These are phyloP conservation scores for Plotosus lineatus DNA, from an alignment of 2,113 vertebrate species.

Conservation along the genomic window DNA sequence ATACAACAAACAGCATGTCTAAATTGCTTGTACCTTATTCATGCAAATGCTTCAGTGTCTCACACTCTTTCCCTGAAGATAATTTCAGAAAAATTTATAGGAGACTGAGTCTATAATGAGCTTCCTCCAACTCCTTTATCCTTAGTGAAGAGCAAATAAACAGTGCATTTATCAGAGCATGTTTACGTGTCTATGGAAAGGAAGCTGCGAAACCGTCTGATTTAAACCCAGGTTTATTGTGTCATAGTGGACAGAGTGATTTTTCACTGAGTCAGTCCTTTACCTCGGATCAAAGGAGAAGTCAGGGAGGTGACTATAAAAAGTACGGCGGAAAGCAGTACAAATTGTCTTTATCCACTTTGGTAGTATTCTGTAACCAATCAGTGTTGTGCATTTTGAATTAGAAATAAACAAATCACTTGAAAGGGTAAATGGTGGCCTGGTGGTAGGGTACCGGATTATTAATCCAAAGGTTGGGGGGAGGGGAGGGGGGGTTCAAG, in stretches of 20 bases:
- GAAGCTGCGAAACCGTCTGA: conserved; percentile 19
- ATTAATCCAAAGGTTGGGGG: no score
- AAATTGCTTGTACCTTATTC: background rate
- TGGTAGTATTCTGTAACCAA: background rate
- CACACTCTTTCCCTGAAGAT: background rate
- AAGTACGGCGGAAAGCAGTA: background rate
- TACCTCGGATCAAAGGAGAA: conserved; percentile 12
- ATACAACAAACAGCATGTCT: background rate
- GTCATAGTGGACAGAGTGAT: conserved; percentile 33
- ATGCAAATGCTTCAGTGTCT: background rate
- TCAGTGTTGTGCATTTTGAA: background rate
- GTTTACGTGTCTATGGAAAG: conserved; percentile 41
- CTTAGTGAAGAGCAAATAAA: conserved; percentile 27
- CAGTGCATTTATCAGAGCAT: conserved; percentile 33
- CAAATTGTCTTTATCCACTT: background rate
- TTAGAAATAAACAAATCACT: background rate
- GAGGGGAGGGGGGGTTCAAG: no score
- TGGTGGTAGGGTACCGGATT: no score
- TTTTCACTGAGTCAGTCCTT: conserved; percentile 43
- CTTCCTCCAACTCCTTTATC: conserved; percentile 1
- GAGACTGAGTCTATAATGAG: conserved; percentile 17
- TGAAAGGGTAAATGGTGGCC: no score
- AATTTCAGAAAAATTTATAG: background rate
- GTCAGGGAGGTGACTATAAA: conserved; percentile 23
- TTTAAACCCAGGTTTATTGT: conserved; percentile 35